Evolutionary conservation across 2,888 invertebrate species (phyloP), one percentile per base, ranked within the genome.

Genomic region (Anoplius nigerrimus): DNA sequence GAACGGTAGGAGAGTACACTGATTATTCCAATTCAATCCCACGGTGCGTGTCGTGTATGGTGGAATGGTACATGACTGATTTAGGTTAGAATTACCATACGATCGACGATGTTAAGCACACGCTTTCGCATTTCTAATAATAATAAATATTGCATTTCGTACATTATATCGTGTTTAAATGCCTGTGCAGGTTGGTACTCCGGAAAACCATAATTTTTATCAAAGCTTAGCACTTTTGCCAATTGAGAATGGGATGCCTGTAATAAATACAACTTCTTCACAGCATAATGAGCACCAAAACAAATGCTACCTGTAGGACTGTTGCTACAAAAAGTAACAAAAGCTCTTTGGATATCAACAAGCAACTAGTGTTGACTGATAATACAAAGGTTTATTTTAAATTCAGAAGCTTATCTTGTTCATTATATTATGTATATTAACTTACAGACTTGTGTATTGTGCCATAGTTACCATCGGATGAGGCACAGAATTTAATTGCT

Each of bases 231-330:
- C 11, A 34, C 34, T 5, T 8, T 34, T 34, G 2, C 11, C 34
- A 13, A 13, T 34, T 34, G 34, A 2, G 27, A 11, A 34, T 34
- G 34, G 11, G 1, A 13, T 34, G 34, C 4, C 34, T 48, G 48
- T 48, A 48, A 48, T 18, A 48, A 16, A 34, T 6, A 4, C 21
- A 16, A 16, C 42, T 62, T 56, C 27, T 15, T 74, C 66, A 15
- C 42, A 80, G 80, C 74, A 79, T 73, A 74, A 82, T 82, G 82
- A 81, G 68, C 69, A 74, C 64, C 64, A 81, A 76, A 51, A 54
- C 61, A 42, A 75, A 72, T 43, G 59, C 68, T 34, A 62, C 62
- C 34, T 74, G 61, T 20, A 77, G 81, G 71, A 66, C 68, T 51
- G 58, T 81, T 45, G 57, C 62, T 46, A 64, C 59, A 42, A 72